These are phyloP conservation scores for Axea sp. DNA, from an alignment of 2,888 invertebrate genomes.

Conservation along the genomic window DNA sequence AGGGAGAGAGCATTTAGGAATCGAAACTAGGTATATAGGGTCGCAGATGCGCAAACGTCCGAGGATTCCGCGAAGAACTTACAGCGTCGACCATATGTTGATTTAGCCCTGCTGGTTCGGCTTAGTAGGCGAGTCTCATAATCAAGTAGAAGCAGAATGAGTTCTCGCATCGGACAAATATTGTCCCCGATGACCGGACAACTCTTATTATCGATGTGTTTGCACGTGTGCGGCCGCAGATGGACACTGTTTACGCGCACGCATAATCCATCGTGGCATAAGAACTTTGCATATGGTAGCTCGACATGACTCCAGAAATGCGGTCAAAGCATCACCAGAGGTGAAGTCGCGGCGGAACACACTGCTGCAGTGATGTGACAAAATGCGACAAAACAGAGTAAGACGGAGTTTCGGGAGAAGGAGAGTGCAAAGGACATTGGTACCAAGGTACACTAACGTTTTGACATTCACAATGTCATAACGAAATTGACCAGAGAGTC, in stretches of 20 bases:
- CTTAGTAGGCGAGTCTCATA: conserved; percentile 6
- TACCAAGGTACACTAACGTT: too few relatives aligned
- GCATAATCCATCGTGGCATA: conserved; percentile 15
- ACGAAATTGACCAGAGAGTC: too few relatives aligned
- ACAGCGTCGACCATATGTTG: conserved; percentile 17
- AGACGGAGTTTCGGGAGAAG: too few relatives aligned
- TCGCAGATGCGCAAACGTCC: too few relatives aligned
- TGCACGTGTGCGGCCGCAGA: conserved; percentile 4
- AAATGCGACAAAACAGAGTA: too few relatives aligned
- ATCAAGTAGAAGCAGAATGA: background rate
- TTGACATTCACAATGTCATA: too few relatives aligned
- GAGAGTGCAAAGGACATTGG: too few relatives aligned
- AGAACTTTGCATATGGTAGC: conserved; percentile 6
- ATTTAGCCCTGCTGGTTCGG: background rate
- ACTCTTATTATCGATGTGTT: too few relatives aligned
- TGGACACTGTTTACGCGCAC: conserved; percentile 1
- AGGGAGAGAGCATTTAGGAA: too few relatives aligned
- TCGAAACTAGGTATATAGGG: too few relatives aligned
- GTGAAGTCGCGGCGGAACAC: conserved; percentile 5
- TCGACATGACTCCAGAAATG: background rate
- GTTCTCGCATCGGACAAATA: conserved; percentile 1
- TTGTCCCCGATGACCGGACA: background rate
- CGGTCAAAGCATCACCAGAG: background rate
- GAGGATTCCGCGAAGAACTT: conserved; percentile 1
- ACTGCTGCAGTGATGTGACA: conserved; percentile 10